Base-by-base conservation (phyloP, 1,140 invertebrate species). In the Cecropterus lyciades region DNA sequence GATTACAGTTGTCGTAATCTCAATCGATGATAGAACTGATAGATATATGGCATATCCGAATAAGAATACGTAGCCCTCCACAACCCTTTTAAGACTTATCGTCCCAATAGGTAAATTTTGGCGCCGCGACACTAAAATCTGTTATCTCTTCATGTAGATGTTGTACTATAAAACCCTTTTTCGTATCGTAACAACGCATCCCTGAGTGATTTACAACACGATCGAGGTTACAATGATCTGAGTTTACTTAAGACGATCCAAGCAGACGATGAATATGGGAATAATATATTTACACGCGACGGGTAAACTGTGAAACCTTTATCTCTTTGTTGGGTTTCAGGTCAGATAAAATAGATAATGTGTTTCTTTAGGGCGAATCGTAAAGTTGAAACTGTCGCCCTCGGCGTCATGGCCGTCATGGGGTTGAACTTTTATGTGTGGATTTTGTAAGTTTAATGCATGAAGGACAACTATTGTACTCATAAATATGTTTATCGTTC, bases 331-430 rank as follows among this genome's bases (percentile, higher is more conserved):
- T 86, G 72, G 80, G 77, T 79, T 89, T 84, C 77, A 84, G 82
- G 78, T 86, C 76, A 79, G 85, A 88, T 91, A 89, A 91, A 88
- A 82, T 69, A 79, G 85, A 87, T 91, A 91, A 91, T 88, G 85
- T 80, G 79, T 83, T 75, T 77, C 75, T 87, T 88, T 87, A 81
- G 84, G 79, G 66, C 52, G 64, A 79, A 84, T 91, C 86, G 85
- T 89, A 85, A 87, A 87, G 70, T 72, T 64, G 56, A 65, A 67
- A 75, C 68, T 71, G 63, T 59, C 65, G 63, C 59, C n/a, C n/a
- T n/a, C n/a, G n/a, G n/a, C 20, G 57, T 64, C 27, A 30, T 67
- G 55, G 75, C 72, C 82, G 73, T 82, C 85, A 77, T 85, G 84
- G 79, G 80, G 83, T 72, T 77, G 67, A 14, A 37, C 0, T 42